Evolutionary conservation across 2,797 vertebrate species (phyloP).

Genomic region (Synaphobranchus kaupii): DNA sequence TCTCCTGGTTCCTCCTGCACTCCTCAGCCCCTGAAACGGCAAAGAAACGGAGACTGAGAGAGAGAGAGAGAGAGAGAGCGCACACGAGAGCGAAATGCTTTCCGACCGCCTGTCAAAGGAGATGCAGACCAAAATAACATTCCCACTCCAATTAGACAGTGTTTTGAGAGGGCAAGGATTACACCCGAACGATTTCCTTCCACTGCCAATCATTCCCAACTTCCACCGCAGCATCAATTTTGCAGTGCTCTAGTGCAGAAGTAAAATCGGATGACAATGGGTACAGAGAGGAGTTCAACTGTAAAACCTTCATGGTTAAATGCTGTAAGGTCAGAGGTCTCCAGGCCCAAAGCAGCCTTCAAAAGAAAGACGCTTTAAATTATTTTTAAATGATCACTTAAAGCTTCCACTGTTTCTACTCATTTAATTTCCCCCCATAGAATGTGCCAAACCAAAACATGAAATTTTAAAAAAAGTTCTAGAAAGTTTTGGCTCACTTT

Average conservation of each 20-base stretch:
- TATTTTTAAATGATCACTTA: not conserved
- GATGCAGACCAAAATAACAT: conserved; percentile 25
- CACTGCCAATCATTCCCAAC: not conserved
- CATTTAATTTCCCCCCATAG: not conserved
- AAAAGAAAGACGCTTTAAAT: not conserved
- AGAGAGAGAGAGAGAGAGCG: not conserved
- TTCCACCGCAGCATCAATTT: not conserved
- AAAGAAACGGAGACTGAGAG: not conserved
- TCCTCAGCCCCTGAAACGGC: conserved; percentile 84
- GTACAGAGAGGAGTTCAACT: not conserved
- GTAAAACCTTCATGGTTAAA: conserved; percentile 2
- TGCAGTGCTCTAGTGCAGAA: not conserved
- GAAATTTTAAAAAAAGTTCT: not conserved
- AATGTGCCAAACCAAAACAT: not conserved
- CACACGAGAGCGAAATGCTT: conserved; percentile 16
- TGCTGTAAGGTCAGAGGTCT: not conserved
- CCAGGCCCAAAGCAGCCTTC: not conserved
- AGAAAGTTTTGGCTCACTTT: no score
- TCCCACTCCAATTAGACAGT: not conserved
- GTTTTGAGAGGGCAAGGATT: not conserved
- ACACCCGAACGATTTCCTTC: not conserved
- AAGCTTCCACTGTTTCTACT: not conserved
- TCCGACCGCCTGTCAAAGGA: conserved; percentile 36
- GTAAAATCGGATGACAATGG: not conserved
- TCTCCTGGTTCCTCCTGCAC: conserved; percentile 84